Evolutionary conservation across 2,797 vertebrate genomes (phyloP).

Genomic region (Esox lucius): DNA sequence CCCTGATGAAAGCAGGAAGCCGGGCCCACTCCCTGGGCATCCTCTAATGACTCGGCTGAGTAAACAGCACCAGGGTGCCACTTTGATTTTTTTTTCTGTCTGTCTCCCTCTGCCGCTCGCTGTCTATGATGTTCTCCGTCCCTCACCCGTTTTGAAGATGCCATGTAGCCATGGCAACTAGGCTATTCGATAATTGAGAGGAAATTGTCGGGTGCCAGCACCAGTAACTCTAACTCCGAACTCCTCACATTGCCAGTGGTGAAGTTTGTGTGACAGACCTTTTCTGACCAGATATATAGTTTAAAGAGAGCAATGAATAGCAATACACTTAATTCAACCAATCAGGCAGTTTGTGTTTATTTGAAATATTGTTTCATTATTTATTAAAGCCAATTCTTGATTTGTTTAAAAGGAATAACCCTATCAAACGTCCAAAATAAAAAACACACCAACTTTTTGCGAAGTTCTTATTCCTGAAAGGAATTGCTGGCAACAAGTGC

Average conservation of each 20-base stretch:
- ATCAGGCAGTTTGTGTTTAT: not conserved
- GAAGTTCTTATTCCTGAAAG: too few relatives aligned
- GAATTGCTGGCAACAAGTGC: too few relatives aligned
- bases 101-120: not conserved
- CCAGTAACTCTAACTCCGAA: not conserved
- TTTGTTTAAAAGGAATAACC: too few relatives aligned
- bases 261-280: not conserved
- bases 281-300: not conserved
- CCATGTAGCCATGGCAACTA: not conserved
- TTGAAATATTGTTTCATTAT: not conserved
- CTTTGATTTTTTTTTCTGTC: not conserved
- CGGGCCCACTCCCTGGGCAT: not conserved
- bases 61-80: constrained; percentile 4
- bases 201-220: not conserved
- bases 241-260: not conserved
- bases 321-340: not conserved
- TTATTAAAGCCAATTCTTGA: not conserved
- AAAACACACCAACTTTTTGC: too few relatives aligned
- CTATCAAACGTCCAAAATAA: too few relatives aligned
- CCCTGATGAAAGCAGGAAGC: not conserved
- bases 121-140: not conserved
- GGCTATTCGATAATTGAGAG: not conserved
- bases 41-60: not conserved
- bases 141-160: not conserved
- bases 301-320: not conserved